A percentile compares a stretch with the other conserved stretches of the same genome.
phyloP scores from a whole-genome alignment of 2,113 vertebrate genomes.

The Tetrax tetrax region DNA sequence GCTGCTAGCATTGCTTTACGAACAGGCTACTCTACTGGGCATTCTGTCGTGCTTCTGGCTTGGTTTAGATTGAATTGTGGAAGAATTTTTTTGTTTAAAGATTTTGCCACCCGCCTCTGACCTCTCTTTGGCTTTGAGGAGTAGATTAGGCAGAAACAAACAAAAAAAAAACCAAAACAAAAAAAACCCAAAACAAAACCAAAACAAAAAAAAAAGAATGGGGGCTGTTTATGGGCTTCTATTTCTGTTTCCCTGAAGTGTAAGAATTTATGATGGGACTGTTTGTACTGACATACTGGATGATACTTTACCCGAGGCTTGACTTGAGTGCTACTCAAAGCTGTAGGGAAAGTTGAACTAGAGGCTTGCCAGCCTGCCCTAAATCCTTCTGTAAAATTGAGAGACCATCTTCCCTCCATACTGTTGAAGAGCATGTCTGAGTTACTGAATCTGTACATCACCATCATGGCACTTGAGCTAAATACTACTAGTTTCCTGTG shows the following conservation, averaged over 20 bases:
- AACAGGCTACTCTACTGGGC: neutral
- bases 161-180: too few species aligned
- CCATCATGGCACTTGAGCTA: neutral
- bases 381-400: neutral
- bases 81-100: neutral
- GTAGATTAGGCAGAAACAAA: neutral
- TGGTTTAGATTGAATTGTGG: neutral
- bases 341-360: neutral
- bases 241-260: neutral
- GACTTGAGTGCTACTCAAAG: neutral
- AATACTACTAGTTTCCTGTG: neutral
- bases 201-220: too few species aligned
- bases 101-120: neutral
- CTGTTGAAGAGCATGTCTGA: neutral
- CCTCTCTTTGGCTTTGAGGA: neutral
- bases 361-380: neutral
- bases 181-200: too few species aligned
- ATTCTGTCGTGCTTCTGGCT: neutral
- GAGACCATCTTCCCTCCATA: neutral
- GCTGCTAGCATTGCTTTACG: neutral
- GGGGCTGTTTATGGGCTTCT: neutral
- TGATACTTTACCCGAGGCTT: neutral
- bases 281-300: neutral
- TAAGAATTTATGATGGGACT: neutral
- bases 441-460: neutral